Conservation (phyloP, 2,113 vertebrate species). For the Clarias gariepinus region DNA sequence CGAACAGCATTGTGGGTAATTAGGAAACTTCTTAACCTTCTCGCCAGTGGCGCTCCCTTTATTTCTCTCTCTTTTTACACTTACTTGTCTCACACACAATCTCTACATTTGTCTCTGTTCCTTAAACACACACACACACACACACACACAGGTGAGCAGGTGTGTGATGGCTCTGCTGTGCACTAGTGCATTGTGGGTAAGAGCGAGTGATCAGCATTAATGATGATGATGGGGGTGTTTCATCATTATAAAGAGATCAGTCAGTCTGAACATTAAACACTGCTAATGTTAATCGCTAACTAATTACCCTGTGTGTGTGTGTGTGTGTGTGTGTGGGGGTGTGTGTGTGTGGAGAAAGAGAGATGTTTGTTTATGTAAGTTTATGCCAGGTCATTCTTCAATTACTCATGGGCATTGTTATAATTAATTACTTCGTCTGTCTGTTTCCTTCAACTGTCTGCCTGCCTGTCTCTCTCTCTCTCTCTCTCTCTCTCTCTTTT, state of each 20-base stretch:
- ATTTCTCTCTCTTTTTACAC: no score
- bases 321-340: conserved; percentile 19
- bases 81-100: no score
- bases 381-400: neutral
- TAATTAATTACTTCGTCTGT: neutral
- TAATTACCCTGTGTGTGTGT: conserved; percentile 4
- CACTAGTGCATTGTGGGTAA: conserved; percentile 16
- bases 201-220: conserved; percentile 23
- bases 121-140: neutral
- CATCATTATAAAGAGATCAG: conserved; percentile 21
- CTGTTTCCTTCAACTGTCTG: neutral
- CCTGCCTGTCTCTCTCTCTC: neutral
- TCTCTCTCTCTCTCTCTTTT: neutral
- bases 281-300: neutral
- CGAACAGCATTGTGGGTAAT: no score
- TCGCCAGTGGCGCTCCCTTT: no score
- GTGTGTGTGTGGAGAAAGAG: neutral
- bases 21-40: no score
- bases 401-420: conserved; percentile 1
- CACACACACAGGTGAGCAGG: conserved; percentile 13
- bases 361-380: neutral
- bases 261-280: conserved; percentile 29
- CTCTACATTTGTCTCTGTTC: no score
- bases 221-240: conserved; percentile 21
- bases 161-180: conserved; percentile 5